phyloP scores from a whole-genome alignment of 2,797 vertebrate species.

The Enteromius trimaculatus region DNA sequence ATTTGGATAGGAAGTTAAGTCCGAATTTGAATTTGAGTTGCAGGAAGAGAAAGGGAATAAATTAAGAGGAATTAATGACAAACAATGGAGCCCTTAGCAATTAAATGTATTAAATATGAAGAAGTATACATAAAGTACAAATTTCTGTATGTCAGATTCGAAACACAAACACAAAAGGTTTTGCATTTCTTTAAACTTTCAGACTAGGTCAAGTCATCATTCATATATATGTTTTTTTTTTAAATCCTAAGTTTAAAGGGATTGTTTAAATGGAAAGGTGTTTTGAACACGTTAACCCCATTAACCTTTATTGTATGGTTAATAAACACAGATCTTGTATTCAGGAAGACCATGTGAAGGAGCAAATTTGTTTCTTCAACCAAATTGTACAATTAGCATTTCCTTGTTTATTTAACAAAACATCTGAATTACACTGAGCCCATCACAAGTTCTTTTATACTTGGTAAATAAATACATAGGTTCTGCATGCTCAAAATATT shows the following conservation, averaged over 20 bases:
- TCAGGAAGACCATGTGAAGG: not conserved
- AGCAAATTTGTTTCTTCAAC: slow-evolving; percentile 53
- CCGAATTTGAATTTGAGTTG: not conserved
- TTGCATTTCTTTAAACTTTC: not conserved
- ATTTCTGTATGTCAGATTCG: not conserved
- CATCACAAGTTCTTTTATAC: not conserved
- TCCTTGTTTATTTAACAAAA: not conserved
- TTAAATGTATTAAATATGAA: not conserved
- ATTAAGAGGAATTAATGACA: not conserved
- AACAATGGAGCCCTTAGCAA: not conserved
- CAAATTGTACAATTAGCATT: not conserved
- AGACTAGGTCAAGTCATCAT: not conserved
- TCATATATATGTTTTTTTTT: not conserved
- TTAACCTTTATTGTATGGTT: not conserved
- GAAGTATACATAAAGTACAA: not conserved
- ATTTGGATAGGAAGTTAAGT: not conserved
- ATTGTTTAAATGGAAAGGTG: not conserved
- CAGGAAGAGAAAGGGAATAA: not conserved
- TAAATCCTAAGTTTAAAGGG: not conserved
- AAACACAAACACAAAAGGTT: not conserved
- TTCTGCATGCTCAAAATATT: not conserved
- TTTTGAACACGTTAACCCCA: not conserved
- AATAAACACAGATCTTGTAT: not conserved
- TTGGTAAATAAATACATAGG: not conserved
- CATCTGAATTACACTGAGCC: not conserved